Percentiles rank a stretch among this genome's conserved stretches.
phyloP scores from a whole-genome alignment of 2,888 invertebrate genomes.

The Charanyca ferruginea region DNA sequence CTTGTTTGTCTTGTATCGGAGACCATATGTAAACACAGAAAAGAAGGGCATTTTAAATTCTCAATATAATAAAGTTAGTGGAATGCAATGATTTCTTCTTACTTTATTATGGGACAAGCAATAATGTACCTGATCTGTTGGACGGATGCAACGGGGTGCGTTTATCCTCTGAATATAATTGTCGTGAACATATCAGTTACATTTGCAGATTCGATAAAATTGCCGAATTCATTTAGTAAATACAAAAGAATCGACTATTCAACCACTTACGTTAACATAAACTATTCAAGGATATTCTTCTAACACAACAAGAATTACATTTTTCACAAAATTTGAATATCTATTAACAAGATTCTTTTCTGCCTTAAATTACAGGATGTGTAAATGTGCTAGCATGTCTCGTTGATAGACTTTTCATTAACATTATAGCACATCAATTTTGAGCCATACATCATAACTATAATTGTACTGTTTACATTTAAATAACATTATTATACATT shows the following conservation, averaged over 20 bases:
- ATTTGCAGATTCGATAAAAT: slow-evolving; percentile 7
- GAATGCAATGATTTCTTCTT: slow-evolving; percentile 50
- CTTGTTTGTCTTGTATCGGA: slow-evolving; percentile 26
- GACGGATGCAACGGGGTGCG: slow-evolving; percentile 16
- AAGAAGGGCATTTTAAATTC: slow-evolving; percentile 24
- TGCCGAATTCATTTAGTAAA: slow-evolving; percentile 7
- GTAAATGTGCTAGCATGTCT: background rate
- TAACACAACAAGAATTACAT: slow-evolving; percentile 38
- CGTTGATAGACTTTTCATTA: background rate
- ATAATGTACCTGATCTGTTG: slow-evolving; percentile 23
- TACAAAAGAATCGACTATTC: slow-evolving; percentile 40
- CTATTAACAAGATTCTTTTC: background rate
- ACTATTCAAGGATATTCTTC: slow-evolving; percentile 11
- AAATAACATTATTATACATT: background rate
- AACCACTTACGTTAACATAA: slow-evolving; percentile 23
- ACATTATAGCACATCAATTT: slow-evolving; percentile 13
- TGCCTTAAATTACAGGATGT: too few relatives aligned
- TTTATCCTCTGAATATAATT: slow-evolving; percentile 10
- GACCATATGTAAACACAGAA: slow-evolving; percentile 22
- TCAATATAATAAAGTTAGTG: slow-evolving; percentile 47
- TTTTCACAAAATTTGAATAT: slow-evolving; percentile 17
- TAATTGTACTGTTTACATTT: slow-evolving; percentile 12
- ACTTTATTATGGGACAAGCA: slow-evolving; percentile 21
- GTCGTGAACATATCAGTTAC: slow-evolving; percentile 33
- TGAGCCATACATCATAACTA: background rate